Percentiles rank a stretch among this genome's conserved stretches.
phyloP scores from a whole-genome alignment of 2,113 vertebrate species.

The Oncorhynchus mykiss region DNA sequence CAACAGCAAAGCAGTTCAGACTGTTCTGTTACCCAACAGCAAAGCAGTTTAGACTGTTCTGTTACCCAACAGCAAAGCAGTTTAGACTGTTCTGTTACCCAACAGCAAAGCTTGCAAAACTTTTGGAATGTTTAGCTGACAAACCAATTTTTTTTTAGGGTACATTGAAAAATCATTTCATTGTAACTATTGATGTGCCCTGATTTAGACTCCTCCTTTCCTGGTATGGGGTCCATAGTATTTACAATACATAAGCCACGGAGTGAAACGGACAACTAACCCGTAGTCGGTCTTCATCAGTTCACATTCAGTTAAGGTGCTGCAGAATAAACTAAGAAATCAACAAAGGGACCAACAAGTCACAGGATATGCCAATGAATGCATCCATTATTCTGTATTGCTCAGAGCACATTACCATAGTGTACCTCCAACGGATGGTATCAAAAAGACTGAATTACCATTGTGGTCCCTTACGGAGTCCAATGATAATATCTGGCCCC shows the following conservation, averaged over 20 bases:
- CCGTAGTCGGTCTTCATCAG: constrained; percentile 23
- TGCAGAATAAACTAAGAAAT: constrained; percentile 55
- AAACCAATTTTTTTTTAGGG: constrained; percentile 52
- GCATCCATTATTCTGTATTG: constrained; percentile 67
- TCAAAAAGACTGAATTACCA: neutral
- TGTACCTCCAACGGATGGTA: neutral
- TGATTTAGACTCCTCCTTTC: constrained; percentile 61
- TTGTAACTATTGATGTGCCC: constrained; percentile 66
- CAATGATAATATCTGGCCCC: neutral
- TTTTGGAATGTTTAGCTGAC: constrained; percentile 71
- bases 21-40: constrained; percentile 40
- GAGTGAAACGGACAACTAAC: constrained; percentile 54
- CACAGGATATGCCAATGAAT: constrained; percentile 51
- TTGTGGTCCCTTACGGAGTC: neutral
- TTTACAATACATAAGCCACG: constrained; percentile 61
- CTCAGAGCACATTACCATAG: constrained; percentile 52
- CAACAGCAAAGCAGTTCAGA: constrained; percentile 38
- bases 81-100: constrained; percentile 32
- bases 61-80: constrained; percentile 48
- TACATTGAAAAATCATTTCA: constrained; percentile 67
- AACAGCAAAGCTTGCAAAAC: constrained; percentile 50
- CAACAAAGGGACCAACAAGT: constrained; percentile 40
- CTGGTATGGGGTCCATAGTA: constrained; percentile 50
- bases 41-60: constrained; percentile 31
- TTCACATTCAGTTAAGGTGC: constrained; percentile 58